phyloP scores from a whole-genome alignment of 2,888 invertebrate genomes.

The Agrochola lychnidis region DNA sequence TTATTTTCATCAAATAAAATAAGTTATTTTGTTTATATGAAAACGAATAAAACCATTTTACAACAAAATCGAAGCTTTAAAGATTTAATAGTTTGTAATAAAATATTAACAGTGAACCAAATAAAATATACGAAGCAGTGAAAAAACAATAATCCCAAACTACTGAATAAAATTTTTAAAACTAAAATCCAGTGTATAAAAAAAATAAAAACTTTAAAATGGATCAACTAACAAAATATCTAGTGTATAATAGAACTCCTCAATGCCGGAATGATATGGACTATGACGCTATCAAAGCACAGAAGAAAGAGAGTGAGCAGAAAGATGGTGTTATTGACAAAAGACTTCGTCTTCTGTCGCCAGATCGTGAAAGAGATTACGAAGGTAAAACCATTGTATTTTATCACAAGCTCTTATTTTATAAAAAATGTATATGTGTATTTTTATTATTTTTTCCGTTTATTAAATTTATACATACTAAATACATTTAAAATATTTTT shows the following conservation, averaged over 20 bases:
- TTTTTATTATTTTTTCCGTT: too few species aligned
- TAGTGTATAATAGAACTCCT: conserved; percentile 86
- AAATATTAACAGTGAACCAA: conserved; percentile 12
- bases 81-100: background rate
- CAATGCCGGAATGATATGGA: conserved; percentile 79
- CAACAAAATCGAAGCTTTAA: conserved; percentile 14
- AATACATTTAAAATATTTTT: too few species aligned
- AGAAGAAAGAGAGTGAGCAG: conserved; percentile 73
- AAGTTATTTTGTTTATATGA: background rate
- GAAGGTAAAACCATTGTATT: conserved; percentile 74
- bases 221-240: conserved; percentile 84
- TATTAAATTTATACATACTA: too few species aligned
- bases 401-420: too few species aligned
- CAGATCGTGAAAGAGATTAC: conserved; percentile 76
- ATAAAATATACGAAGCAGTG: conserved; percentile 30
- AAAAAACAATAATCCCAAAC: background rate
- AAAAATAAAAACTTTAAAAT: conserved; percentile 65
- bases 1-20: conserved; percentile 17
- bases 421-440: too few species aligned
- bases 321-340: conserved; percentile 75
- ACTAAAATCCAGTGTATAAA: conserved; percentile 12
- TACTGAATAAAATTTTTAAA: background rate
- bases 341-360: conserved; percentile 82
- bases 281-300: conserved; percentile 79
- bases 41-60: background rate